A percentile compares a stretch with the other conserved stretches of the same genome.
These are phyloP conservation scores for Globicephala melas DNA, from an alignment of 2,113 vertebrate species.

Conservation along the genomic window DNA sequence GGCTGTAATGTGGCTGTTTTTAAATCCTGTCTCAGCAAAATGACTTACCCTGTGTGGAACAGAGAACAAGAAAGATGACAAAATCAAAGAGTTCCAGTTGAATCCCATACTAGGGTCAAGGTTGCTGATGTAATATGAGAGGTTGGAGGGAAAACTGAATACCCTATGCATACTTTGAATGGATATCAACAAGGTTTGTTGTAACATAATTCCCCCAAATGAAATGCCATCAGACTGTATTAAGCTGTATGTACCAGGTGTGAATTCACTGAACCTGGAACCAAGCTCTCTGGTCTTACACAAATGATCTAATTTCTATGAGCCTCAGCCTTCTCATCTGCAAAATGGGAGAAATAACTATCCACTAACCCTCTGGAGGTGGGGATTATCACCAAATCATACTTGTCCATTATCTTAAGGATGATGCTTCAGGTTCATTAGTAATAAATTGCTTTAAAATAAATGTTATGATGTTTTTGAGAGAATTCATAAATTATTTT, in stretches of 20 bases:
- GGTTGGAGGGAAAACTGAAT: neutral
- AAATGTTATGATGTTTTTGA: neutral
- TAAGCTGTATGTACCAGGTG: neutral
- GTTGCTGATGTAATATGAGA: neutral
- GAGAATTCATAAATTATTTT: neutral
- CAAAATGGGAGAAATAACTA: neutral
- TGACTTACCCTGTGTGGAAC: neutral
- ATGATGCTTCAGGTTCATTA: neutral
- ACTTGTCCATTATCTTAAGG: neutral
- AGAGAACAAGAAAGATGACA: neutral
- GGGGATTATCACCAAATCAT: neutral
- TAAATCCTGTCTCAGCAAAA: neutral
- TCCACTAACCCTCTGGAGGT: neutral
- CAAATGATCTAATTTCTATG: neutral
- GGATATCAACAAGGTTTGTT: neutral
- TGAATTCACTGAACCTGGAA: neutral
- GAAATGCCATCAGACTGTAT: neutral
- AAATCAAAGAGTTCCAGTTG: neutral
- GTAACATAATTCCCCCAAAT: neutral
- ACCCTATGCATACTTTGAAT: neutral
- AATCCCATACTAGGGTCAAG: neutral
- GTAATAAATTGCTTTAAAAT: neutral
- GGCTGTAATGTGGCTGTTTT: neutral
- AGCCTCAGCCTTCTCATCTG: neutral
- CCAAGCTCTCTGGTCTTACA: neutral